These are phyloP conservation scores for Meandrina meandrites DNA, from an alignment of 92 coral and sea anemone species.

Conservation along the genomic window DNA sequence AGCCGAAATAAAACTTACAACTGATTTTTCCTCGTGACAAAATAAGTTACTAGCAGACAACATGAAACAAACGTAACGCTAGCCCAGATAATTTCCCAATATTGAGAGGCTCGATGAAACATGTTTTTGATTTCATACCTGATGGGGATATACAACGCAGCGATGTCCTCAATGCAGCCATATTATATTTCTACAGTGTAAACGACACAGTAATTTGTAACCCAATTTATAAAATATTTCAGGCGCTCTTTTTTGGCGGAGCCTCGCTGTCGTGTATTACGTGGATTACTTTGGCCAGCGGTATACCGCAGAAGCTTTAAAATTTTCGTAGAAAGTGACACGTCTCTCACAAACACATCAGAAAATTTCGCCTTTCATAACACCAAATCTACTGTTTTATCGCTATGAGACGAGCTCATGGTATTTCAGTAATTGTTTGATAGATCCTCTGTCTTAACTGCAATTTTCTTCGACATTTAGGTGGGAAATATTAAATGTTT, in stretches of 20 bases:
- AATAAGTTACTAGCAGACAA: neutral
- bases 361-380: conserved; percentile 15
- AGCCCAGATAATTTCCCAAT: neutral
- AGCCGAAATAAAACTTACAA: too few species aligned
- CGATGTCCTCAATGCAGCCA: conserved; percentile 43
- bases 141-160: conserved; percentile 4
- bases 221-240: neutral
- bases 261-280: conserved; percentile 24
- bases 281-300: conserved; percentile 48
- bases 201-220: neutral
- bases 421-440: neutral
- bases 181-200: neutral
- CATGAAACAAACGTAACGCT: neutral
- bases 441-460: neutral
- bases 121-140: conserved; percentile 13
- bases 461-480: neutral
- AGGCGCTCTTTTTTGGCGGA: too few species aligned
- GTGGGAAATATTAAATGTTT: neutral
- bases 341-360: conserved; percentile 15
- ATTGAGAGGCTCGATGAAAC: neutral
- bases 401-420: conserved; percentile 52
- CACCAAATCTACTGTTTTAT: neutral
- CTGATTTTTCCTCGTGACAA: too few species aligned
- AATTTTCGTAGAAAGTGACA: conserved; percentile 39
- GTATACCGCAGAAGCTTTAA: conserved; percentile 24